Conservation (phyloP, 2,888 invertebrate species). For the Caenorhabditis panamensis region DNA sequence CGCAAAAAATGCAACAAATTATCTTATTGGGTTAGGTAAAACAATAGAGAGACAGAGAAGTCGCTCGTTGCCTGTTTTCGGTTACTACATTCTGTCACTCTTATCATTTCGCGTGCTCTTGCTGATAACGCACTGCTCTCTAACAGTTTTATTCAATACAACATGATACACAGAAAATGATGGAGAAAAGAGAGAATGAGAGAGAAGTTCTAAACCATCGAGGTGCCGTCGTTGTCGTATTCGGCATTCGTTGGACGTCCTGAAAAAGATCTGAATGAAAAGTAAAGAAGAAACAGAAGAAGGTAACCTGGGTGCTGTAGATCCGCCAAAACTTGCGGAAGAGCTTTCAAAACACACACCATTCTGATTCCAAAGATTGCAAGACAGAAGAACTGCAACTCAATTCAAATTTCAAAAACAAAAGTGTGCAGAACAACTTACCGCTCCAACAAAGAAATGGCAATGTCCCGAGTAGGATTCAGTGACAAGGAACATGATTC, state of each 20-base stretch:
- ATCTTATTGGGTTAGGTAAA: background rate
- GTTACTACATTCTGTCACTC: slow-evolving; percentile 44
- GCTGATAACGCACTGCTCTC: slow-evolving; percentile 40
- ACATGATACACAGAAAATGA: slow-evolving; percentile 17
- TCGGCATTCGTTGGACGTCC: slow-evolving; percentile 38
- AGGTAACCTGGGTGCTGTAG: slow-evolving; percentile 24
- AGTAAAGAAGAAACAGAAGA: background rate
- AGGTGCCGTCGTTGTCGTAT: slow-evolving; percentile 46
- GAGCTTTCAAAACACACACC: slow-evolving; percentile 9
- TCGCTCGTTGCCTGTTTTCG: slow-evolving; percentile 33
- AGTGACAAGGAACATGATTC: slow-evolving; percentile 22
- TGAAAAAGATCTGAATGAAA: slow-evolving; percentile 8
- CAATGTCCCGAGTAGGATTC: slow-evolving; percentile 32
- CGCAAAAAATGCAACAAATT: background rate
- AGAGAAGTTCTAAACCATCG: slow-evolving; percentile 23
- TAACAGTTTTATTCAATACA: slow-evolving; percentile 33
- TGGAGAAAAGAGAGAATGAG: background rate
- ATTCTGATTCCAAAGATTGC: slow-evolving; percentile 31
- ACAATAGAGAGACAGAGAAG: background rate
- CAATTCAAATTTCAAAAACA: background rate
- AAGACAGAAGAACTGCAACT: slow-evolving; percentile 30
- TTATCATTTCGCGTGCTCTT: slow-evolving; percentile 26
- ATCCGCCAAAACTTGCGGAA: slow-evolving; percentile 22
- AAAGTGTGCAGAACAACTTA: slow-evolving; percentile 2
- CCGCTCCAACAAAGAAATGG: slow-evolving; percentile 25